phyloP scores from a whole-genome alignment of 2,888 invertebrate species.

The Caenorhabditis plicata region DNA sequence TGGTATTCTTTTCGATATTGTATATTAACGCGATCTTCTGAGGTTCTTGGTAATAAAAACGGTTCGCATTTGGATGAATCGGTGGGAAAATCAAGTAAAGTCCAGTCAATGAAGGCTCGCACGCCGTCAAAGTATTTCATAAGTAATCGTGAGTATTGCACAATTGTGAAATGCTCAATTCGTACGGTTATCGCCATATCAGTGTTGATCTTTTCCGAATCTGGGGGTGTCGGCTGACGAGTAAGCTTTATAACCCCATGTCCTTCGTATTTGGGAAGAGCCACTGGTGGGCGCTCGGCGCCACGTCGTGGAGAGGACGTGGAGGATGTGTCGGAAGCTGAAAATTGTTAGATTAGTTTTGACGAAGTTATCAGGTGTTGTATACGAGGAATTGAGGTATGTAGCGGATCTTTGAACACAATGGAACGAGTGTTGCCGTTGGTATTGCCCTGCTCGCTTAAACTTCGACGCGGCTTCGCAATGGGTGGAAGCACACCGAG shows the following conservation, averaged over 20 bases:
- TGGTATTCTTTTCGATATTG: too few species aligned
- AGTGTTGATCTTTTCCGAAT: conserved; percentile 9
- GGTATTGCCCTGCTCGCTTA: too few species aligned
- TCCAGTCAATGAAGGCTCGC: conserved; percentile 30
- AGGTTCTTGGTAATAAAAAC: conserved; percentile 25
- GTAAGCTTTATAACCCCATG: conserved; percentile 28
- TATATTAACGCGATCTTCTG: conserved; percentile 11
- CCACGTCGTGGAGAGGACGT: conserved; percentile 38
- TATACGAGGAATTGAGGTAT: conserved; percentile 59
- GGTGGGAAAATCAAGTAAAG: conserved; percentile 29
- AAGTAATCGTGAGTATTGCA: conserved; percentile 42
- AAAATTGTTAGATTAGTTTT: conserved; percentile 8
- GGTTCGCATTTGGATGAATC: conserved; percentile 19
- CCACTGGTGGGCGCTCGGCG: conserved; percentile 32
- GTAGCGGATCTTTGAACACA: conserved; percentile 54
- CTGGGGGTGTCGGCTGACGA: conserved; percentile 10
- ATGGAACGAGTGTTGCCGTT: conserved; percentile 4
- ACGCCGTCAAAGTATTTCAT: conserved; percentile 30
- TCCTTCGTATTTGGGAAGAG: conserved; percentile 26
- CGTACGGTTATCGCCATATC: conserved; percentile 25
- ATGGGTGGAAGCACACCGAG: conserved; percentile 37
- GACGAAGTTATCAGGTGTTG: not conserved
- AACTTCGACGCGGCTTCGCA: conserved; percentile 34
- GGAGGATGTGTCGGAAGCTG: conserved; percentile 61
- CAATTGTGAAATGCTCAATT: conserved; percentile 34